Conservation (phyloP, 2,888 invertebrate species). For the Agrenia bidenticulata region DNA sequence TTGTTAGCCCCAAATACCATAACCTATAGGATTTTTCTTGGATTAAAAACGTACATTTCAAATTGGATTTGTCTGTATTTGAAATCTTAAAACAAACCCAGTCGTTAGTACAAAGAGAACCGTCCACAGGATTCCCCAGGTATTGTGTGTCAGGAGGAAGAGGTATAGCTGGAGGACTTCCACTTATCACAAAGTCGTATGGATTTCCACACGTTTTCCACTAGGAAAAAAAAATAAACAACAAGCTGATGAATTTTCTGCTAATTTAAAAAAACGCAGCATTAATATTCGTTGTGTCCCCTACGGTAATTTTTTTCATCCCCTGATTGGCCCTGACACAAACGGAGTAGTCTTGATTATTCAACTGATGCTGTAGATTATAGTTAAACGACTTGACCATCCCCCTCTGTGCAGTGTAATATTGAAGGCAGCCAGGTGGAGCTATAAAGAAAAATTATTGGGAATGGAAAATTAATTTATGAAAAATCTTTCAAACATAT, state of each 20-base stretch:
- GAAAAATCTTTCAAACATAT: background rate
- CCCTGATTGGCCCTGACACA: conserved; percentile 40
- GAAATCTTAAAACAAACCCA: conserved; percentile 11
- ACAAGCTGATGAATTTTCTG: background rate
- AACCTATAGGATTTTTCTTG: conserved; percentile 33
- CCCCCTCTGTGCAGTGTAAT: conserved; percentile 42
- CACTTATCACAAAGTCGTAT: conserved; percentile 12
- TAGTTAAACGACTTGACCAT: conserved; percentile 48
- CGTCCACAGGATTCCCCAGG: conserved; percentile 5
- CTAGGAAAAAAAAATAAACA: conserved; percentile 19
- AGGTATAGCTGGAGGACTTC: no score
- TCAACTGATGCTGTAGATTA: conserved; percentile 38
- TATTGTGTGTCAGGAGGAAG: background rate
- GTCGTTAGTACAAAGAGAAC: conserved; percentile 17
- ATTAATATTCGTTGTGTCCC: background rate
- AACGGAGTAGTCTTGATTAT: conserved; percentile 48
- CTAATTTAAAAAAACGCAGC: background rate
- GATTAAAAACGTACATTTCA: background rate
- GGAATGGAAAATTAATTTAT: background rate
- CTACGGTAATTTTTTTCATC: conserved; percentile 46
- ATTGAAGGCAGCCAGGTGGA: conserved; percentile 49
- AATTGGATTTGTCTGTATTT: conserved; percentile 29
- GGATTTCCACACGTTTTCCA: conserved; percentile 38
- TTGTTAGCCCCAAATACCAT: conserved; percentile 44
- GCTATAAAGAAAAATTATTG: conserved; percentile 32